These are phyloP conservation scores for Thymallus thymallus DNA, from an alignment of 2,113 vertebrate species.

Conservation along the genomic window DNA sequence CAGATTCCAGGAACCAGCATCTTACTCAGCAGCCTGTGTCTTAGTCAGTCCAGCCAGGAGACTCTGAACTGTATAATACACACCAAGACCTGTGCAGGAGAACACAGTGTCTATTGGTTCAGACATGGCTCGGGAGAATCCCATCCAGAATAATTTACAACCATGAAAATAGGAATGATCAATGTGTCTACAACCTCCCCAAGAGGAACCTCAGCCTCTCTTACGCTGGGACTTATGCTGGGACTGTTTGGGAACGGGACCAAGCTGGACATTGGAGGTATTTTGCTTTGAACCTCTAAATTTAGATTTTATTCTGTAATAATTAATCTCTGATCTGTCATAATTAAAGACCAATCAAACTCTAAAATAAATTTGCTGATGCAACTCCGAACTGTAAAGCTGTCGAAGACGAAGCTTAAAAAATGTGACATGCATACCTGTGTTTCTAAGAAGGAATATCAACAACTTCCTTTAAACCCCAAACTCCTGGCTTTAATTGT, in stretches of 20 bases:
- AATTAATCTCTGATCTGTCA: too few species aligned
- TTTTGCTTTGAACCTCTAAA: background rate
- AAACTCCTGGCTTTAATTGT: background rate
- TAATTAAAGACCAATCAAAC: too few species aligned
- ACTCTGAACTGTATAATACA: background rate
- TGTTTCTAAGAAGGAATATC: background rate
- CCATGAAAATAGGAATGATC: conserved; percentile 19
- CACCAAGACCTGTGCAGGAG: too few species aligned
- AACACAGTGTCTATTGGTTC: conserved; percentile 60
- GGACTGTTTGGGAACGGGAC: background rate
- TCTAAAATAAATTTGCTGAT: too few species aligned
- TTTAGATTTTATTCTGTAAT: background rate
- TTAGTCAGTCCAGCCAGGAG: conserved; percentile 16
- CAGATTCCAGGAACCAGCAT: background rate
- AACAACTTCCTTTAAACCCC: background rate
- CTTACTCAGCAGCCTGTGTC: conserved; percentile 17
- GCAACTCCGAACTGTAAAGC: too few species aligned
- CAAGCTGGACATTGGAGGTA: background rate
- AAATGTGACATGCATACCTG: background rate
- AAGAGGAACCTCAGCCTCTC: too few species aligned
- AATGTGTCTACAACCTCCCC: conserved; percentile 15
- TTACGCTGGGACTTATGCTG: too few species aligned
- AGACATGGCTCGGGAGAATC: conserved; percentile 33
- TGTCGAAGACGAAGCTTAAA: too few species aligned
- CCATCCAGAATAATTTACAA: conserved; percentile 28